These are phyloP conservation scores for human DNA, from an alignment of 2,113 vertebrate species.

Conservation along the genomic window GRCh38 chr2:225822001-225822500, in stretches of 20 bases:
- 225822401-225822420: neutral
- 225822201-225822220: neutral
- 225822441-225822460: neutral
- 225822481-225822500: neutral
- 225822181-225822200: neutral
- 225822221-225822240: neutral
- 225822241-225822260: neutral
- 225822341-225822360: neutral
- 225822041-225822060: neutral
- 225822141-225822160: neutral
- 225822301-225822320: neutral
- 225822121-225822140: neutral
- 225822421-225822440: neutral
- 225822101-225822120: neutral
- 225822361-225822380: neutral
- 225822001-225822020: neutral
- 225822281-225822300: neutral
- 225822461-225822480: neutral
- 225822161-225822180: neutral
- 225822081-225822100: neutral
- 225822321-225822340: neutral
- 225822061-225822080: neutral
- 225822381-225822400: neutral
- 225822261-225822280: neutral
- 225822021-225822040: neutral